phyloP scores from a whole-genome alignment of 2,113 vertebrate genomes.

The Menidia beryllina region DNA sequence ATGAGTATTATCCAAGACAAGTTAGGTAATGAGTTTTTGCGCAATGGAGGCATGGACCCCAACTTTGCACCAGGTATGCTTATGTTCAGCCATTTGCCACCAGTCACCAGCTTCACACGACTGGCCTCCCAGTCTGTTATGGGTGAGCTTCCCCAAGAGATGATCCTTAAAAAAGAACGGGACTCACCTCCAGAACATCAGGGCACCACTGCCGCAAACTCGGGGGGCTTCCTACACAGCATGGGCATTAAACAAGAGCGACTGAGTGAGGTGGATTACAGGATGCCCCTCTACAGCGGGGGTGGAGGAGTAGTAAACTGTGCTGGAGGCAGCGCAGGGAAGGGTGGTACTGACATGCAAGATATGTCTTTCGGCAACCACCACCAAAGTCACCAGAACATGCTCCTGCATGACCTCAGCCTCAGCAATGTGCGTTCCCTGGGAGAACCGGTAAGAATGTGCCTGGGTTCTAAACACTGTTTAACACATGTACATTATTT shows the following conservation, averaged over 20 bases:
- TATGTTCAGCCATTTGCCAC: conserved; percentile 97
- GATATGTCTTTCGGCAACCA: conserved; percentile 85
- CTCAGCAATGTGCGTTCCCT: conserved; percentile 80
- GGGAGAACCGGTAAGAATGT: conserved; percentile 61
- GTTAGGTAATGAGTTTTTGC: conserved; percentile 92
- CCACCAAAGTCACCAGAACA: conserved; percentile 84
- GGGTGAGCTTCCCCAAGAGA: conserved; percentile 89
- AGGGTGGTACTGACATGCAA: conserved; percentile 82
- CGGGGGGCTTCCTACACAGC: conserved; percentile 88
- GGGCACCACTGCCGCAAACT: conserved; percentile 44
- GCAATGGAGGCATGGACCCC: conserved; percentile 93
- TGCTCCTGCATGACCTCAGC: conserved; percentile 92
- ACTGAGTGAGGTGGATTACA: conserved; percentile 89
- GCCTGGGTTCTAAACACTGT: background rate
- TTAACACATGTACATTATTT: background rate
- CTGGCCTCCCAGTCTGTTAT: conserved; percentile 88
- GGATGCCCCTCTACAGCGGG: conserved; percentile 82
- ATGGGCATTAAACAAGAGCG: conserved; percentile 97
- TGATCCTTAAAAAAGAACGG: conserved; percentile 96
- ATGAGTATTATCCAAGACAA: conserved; percentile 91
- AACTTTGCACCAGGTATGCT: conserved; percentile 92
- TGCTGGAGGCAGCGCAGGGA: conserved; percentile 79
- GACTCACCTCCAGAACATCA: conserved; percentile 87
- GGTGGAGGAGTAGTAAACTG: conserved; percentile 76
- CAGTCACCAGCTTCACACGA: conserved; percentile 96